Evolutionary conservation across 1,140 invertebrate species (phyloP).

Genomic region (Teleopsis dalmanni): DNA sequence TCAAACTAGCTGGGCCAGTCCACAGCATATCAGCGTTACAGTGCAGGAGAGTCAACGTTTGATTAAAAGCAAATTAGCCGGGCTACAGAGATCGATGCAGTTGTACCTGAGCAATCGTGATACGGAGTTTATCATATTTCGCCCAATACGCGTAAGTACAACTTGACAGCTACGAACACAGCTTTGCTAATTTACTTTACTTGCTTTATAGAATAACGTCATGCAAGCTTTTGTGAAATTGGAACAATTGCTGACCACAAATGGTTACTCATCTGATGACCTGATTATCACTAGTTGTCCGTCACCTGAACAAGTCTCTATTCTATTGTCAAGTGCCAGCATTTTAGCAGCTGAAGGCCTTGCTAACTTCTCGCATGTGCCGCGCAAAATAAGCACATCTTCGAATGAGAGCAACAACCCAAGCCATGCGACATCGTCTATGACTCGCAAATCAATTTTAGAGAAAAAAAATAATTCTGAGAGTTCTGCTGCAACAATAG

Average conservation of each 20-base stretch:
- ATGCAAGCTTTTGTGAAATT: slow-evolving; percentile 78
- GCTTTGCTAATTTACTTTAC: not conserved
- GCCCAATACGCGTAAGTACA: slow-evolving; percentile 72
- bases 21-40: slow-evolving; percentile 50
- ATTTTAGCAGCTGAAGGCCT: slow-evolving; percentile 47
- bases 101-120: slow-evolving; percentile 93
- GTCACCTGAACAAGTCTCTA: slow-evolving; percentile 82
- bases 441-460: slow-evolving; percentile 18
- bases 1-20: slow-evolving; percentile 47
- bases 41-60: slow-evolving; percentile 59
- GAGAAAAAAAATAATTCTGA: slow-evolving; percentile 6
- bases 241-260: slow-evolving; percentile 62
- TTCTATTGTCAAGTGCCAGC: slow-evolving; percentile 72
- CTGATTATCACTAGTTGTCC: slow-evolving; percentile 78
- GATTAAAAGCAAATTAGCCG: slow-evolving; percentile 72
- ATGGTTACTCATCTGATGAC: slow-evolving; percentile 73
- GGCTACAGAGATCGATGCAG: slow-evolving; percentile 80
- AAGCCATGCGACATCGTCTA: slow-evolving; percentile 10
- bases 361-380: slow-evolving; percentile 29
- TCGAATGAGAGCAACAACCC: slow-evolving; percentile 13
- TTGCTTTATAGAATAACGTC: slow-evolving; percentile 67
- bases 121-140: slow-evolving; percentile 91
- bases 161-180: not conserved
- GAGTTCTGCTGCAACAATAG: slow-evolving; percentile 1
- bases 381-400: slow-evolving; percentile 32